A percentile compares a stretch with the other conserved stretches of the same genome.
Conservation (phyloP, 2,888 invertebrate genomes). For the Leptura quadrifasciata region DNA sequence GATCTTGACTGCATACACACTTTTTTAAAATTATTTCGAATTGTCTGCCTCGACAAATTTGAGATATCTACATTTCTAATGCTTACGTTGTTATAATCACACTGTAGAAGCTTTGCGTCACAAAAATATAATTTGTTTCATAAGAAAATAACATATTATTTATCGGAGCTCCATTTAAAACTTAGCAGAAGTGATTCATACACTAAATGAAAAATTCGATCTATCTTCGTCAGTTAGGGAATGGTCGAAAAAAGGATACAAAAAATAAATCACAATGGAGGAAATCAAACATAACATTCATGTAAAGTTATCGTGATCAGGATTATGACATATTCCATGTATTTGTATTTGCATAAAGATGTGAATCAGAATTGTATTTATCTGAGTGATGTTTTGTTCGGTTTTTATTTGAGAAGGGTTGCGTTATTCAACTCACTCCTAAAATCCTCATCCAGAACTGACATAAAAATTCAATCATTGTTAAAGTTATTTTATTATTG, state of each 20-base stretch:
- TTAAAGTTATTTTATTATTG: neutral
- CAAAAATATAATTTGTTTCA: no score
- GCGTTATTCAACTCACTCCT: neutral
- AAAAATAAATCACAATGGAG: neutral
- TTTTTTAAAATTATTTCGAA: no score
- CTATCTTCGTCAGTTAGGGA: neutral
- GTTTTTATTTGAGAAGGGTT: slow-evolving; percentile 17
- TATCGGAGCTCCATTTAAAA: no score
- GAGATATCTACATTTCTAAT: no score
- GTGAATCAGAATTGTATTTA: slow-evolving; percentile 10
- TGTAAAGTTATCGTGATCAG: slow-evolving; percentile 13
- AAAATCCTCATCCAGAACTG: neutral
- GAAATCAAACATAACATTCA: slow-evolving; percentile 23
- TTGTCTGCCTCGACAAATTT: no score
- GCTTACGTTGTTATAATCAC: neutral
- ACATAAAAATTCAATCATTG: neutral
- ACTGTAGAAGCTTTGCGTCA: neutral
- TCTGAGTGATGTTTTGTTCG: slow-evolving; percentile 22
- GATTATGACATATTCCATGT: slow-evolving; percentile 9
- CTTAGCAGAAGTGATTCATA: neutral
- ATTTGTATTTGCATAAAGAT: slow-evolving; percentile 25
- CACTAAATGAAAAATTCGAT: neutral
- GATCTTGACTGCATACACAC: no score
- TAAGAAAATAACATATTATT: no score
- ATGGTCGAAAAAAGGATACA: neutral